Percentiles rank a stretch among this genome's conserved stretches.
phyloP scores from a whole-genome alignment of 2,113 vertebrate genomes.

The Muntiacus muntjak region DNA sequence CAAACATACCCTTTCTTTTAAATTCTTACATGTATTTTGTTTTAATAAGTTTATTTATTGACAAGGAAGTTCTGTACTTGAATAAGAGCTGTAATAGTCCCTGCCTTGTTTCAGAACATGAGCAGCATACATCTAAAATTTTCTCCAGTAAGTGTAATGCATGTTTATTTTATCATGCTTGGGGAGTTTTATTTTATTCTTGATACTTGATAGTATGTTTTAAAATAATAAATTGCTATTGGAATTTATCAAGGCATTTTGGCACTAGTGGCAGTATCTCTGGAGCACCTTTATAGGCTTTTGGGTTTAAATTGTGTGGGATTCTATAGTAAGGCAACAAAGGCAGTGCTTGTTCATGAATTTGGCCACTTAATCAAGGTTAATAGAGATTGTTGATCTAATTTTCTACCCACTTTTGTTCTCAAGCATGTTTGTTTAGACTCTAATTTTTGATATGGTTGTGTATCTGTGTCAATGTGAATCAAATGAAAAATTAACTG shows the following conservation, averaged over 20 bases:
- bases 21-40: not conserved
- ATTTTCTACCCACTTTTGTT: not conserved
- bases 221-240: not conserved
- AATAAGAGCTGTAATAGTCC: not conserved
- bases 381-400: not conserved
- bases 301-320: not conserved
- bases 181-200: not conserved
- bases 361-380: not conserved
- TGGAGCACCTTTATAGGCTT: not conserved
- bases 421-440: not conserved
- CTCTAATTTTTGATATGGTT: not conserved
- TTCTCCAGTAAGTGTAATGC: not conserved
- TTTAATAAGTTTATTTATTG: not conserved
- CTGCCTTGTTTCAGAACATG: not conserved
- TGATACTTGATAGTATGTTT: not conserved
- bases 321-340: not conserved
- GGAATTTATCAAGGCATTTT: not conserved
- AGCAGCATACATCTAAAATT: not conserved
- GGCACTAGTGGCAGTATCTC: not conserved
- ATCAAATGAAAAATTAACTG: conserved; percentile 1
- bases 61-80: not conserved
- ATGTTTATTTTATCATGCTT: not conserved
- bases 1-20: not conserved
- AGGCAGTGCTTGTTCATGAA: not conserved
- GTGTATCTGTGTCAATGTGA: not conserved